phyloP scores from a whole-genome alignment of 2,113 vertebrate genomes.

The Albula goreensis region DNA sequence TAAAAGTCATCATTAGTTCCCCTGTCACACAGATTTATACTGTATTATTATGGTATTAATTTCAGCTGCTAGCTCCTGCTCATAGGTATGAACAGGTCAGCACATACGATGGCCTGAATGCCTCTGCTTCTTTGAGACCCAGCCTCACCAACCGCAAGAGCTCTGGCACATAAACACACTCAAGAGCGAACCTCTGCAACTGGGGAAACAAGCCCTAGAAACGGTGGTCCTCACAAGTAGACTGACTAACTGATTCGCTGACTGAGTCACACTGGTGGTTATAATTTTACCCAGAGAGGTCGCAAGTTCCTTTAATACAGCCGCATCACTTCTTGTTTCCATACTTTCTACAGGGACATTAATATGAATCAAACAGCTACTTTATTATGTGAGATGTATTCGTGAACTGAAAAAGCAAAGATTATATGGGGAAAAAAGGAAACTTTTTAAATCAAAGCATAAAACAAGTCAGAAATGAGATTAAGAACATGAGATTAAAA shows the following conservation, averaged over 20 bases:
- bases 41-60: conserved; percentile 23
- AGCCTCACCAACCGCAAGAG: not conserved
- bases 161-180: not conserved
- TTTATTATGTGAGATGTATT: not conserved
- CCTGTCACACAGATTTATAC: conserved; percentile 22
- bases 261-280: not conserved
- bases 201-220: not conserved
- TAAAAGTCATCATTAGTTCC: conserved; percentile 27
- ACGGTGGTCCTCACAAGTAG: not conserved
- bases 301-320: not conserved
- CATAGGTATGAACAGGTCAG: conserved; percentile 80
- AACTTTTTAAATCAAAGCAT: not conserved
- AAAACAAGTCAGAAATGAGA: not conserved
- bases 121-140: not conserved
- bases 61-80: conserved; percentile 44
- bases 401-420: not conserved
- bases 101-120: conserved; percentile 77
- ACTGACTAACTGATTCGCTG: not conserved
- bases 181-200: not conserved
- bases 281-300: not conserved
- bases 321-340: not conserved
- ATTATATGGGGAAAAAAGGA: not conserved
- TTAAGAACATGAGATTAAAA: not conserved
- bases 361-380: not conserved
- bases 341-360: not conserved